Evolutionary conservation across 92 coral and sea anemone genomes (phyloP), one percentile per base, ranked within the genome.

Genomic region (Palythoa heliodiscus): DNA sequence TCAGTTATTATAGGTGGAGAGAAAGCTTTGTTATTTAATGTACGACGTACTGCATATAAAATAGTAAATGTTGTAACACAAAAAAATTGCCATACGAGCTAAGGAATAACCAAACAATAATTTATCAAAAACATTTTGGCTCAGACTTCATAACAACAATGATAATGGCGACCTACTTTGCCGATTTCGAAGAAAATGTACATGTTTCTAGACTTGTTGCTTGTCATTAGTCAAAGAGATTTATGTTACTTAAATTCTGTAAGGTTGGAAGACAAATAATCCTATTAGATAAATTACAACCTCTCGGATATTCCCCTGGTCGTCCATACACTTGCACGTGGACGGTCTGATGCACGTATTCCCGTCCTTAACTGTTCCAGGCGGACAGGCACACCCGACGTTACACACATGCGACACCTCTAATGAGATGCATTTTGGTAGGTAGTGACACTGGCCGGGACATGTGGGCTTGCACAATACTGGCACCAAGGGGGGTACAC

Each of bases 321-420:
- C 29, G 43, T 89, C 92, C 35, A 82, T 63, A 76, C 92, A 89
- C 72, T 74, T 87, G 76, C 92, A 89, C 29, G 84, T 48, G 43
- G 92, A 82, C 9, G 90, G 92, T 57, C 64, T 54, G 8, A 87
- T 73, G 19, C 92, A 89, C 35, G 92, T 86, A 1, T 67, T 87
- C n/a, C 92, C 90, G 22, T 89, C 92, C 24, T 87, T 73, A 0
- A 89, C 87, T 67, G 92, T 89, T 40, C 92, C 92, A 11, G 78
- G 83, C 0, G 89, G 92, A 82, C 92, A 89, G 58, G 24, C 88
- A 50, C 92, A 89, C 1, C 92, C 92, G 7, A 87, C 79, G 10
- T 35, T 70, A 52, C 92, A 89, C 37, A 55, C 61, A 19, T 83
- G 84, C 15, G 87, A 86, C 14, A 87, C 84, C 19, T 5, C 75